Evolutionary conservation across 2,888 invertebrate genomes (phyloP).

Genomic region (Aethes cnicana): DNA sequence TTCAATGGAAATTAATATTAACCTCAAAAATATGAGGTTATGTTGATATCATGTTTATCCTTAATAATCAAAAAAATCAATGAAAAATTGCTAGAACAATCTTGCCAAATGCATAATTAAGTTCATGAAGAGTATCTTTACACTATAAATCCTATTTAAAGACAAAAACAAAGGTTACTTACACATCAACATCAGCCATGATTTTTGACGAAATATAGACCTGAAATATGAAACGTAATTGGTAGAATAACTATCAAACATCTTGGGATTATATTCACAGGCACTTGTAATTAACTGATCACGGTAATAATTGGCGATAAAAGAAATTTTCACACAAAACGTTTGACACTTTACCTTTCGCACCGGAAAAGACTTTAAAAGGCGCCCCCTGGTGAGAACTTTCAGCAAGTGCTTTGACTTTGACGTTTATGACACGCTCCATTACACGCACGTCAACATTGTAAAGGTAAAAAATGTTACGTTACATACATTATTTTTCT

Average conservation of each 20-base stretch:
- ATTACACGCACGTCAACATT: no score
- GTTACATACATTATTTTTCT: no score
- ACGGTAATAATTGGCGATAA: constrained; percentile 62
- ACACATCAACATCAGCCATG: constrained; percentile 93
- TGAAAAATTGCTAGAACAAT: neutral
- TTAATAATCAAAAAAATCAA: constrained; percentile 15
- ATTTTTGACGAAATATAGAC: constrained; percentile 65
- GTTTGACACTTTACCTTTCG: constrained; percentile 80
- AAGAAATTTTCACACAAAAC: constrained; percentile 54
- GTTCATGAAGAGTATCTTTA: neutral
- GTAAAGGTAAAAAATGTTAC: no score
- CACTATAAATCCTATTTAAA: constrained; percentile 22
- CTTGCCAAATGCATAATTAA: neutral
- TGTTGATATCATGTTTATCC: constrained; percentile 59
- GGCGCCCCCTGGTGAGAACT: constrained; percentile 28
- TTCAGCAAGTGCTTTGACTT: constrained; percentile 22
- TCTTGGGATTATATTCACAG: constrained; percentile 39
- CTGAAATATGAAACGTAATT: constrained; percentile 73
- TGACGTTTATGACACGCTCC: constrained; percentile 22
- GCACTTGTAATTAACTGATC: constrained; percentile 52
- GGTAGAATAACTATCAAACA: constrained; percentile 49
- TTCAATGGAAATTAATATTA: constrained; percentile 9
- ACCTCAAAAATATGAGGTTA: constrained; percentile 55
- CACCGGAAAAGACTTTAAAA: constrained; percentile 67
- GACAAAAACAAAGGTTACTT: constrained; percentile 76